Base-by-base conservation (phyloP, 2,113 vertebrate genomes). In the Xenus cinereus region DNA sequence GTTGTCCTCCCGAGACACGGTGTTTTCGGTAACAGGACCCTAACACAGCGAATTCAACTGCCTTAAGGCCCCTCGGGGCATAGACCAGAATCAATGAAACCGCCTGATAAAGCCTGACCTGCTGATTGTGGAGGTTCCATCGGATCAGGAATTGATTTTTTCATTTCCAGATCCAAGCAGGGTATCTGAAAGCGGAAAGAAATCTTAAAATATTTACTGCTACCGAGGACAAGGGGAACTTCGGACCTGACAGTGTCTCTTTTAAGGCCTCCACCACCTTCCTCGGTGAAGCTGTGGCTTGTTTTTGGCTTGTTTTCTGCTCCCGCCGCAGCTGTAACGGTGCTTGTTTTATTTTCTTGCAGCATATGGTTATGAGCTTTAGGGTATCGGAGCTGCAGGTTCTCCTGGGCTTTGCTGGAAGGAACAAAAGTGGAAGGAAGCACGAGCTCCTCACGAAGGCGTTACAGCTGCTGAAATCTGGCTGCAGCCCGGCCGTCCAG, bases 331-430 rank as follows among this genome's bases (percentile, higher is more conserved):
- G 2, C 39, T 6, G 7, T 54, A 21, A 60, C 1, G 33, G 33
- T 8, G 23, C 17, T 16, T 30, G 18, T 69, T 53, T 17, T 24
- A 4, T 63, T 46, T 48, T 22, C 71, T 78, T 56, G 27, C 88
- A 98, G 98, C 98, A 98, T 48, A 98, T 98, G 98, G 98, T 98
- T 69, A 97, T 98, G 98, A 98, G 97, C 95, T 98, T 98, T 97
- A 97, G 98, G 59, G 98, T 98, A 24, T 98, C 98, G 17, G 98
- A 98, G 60, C 92, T 98, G 20, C 98, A 98, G 74, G 98, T 98
- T 64, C 98, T 98, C 37, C 57, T 98, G 56, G 98, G 98, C 73
- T 98, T 98, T 21, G 97, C 97, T 9, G 98, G 98, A 76, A 87
- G 98, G 14, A 98, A 98, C 94, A 98, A 98, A 76, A 98, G 97